Percentiles rank a stretch among this genome's conserved stretches.
These are phyloP conservation scores for Hepsetus odoe DNA, from an alignment of 2,113 vertebrate genomes.

Conservation along the genomic window DNA sequence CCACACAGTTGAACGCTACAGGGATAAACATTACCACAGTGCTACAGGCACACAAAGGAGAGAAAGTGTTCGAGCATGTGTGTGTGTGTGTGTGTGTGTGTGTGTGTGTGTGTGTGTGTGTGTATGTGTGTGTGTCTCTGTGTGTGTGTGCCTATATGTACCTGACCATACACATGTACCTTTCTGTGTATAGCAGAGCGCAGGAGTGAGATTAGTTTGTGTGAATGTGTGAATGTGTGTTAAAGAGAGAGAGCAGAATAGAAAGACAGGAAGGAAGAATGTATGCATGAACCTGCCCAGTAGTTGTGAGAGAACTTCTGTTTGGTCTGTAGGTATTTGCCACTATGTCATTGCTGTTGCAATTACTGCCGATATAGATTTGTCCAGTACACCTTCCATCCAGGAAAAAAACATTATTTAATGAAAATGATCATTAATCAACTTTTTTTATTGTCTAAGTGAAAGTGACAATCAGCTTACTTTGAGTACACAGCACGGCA, in stretches of 20 bases:
- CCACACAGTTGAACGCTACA: background rate
- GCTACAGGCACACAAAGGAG: background rate
- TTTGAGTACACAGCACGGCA: no score
- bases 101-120: background rate
- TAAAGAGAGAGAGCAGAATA: background rate
- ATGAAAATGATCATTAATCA: no score
- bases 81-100: background rate
- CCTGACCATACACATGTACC: background rate
- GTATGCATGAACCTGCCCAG: slow-evolving; percentile 32
- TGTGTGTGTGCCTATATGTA: slow-evolving; percentile 23
- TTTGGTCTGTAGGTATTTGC: background rate
- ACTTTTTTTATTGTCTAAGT: no score
- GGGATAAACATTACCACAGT: slow-evolving; percentile 26
- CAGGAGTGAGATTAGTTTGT: slow-evolving; percentile 11
- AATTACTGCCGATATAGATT: no score
- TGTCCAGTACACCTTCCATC: no score
- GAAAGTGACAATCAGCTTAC: no score
- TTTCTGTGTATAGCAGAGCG: slow-evolving; percentile 17
- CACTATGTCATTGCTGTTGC: no score
- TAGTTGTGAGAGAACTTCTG: slow-evolving; percentile 2
- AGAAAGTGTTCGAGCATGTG: background rate
- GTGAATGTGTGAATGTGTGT: slow-evolving; percentile 24
- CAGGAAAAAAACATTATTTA: no score
- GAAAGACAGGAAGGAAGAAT: slow-evolving; percentile 26
- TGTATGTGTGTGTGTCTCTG: background rate